Percentiles rank a stretch among this genome's conserved stretches.
Conservation (phyloP, 2,113 vertebrate species). For the Equus przewalskii region DNA sequence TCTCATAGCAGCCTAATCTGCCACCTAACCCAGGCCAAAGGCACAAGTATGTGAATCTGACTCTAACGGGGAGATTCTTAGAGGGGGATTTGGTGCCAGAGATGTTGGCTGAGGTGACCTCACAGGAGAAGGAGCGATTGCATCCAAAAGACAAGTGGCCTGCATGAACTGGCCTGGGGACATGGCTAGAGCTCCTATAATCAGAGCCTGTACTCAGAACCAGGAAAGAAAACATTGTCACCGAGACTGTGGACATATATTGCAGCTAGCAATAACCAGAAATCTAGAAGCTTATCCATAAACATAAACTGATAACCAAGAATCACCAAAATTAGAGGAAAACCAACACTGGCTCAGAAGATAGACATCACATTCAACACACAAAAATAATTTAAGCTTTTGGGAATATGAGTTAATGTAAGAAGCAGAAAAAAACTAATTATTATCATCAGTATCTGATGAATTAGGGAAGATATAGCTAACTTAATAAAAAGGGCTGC, state of each 20-base stretch:
- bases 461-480: not conserved
- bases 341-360: not conserved
- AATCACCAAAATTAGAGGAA: not conserved
- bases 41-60: not conserved
- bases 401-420: not conserved
- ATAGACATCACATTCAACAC: not conserved
- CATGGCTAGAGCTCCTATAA: not conserved
- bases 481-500: not conserved
- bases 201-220: not conserved
- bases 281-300: not conserved
- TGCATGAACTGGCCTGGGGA: not conserved
- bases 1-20: not conserved
- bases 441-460: not conserved
- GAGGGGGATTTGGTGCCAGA: not conserved
- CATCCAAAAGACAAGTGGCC: not conserved
- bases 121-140: not conserved
- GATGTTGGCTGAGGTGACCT: not conserved
- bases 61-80: not conserved
- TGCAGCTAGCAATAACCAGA: not conserved
- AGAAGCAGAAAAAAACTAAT: slow-evolving; percentile 6
- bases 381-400: not conserved
- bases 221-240: not conserved
- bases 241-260: not conserved
- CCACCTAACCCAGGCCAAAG: not conserved
- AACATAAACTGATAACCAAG: not conserved